Evolutionary conservation across 1,140 invertebrate species (phyloP), one percentile per base, ranked within the genome.

Genomic region (Mactra quadrangularis): DNA sequence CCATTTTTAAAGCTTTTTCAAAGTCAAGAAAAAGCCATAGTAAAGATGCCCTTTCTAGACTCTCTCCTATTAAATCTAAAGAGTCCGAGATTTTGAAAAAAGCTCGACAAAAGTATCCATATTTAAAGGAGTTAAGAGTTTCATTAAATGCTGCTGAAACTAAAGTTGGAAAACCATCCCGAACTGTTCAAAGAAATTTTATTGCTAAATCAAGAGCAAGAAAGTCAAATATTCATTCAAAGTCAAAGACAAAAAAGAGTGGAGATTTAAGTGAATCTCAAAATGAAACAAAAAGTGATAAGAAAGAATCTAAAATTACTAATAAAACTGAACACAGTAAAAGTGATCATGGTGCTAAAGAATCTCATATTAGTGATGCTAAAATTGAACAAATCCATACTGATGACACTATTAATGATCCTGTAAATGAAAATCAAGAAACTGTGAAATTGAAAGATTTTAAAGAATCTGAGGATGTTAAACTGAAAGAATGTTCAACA

Each of bases 111-210:
- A 60, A 66, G 25, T 82, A 82, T 66, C 79, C 68, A 55, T 55
- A 41, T 19, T 64, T 82, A 29, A 82, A 82, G 31, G 79, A 82
- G 50, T 52, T 82, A 15, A 62, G 79, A 45, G 70, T 82, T 15
- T 45, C 68, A 22, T 57, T 79, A 57, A 59, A 70, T 76, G 27
- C 45, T 15, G 47, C 29, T 15, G 70, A 72, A 11, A 41, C 55
- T 7, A 27, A 55, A 13, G 25, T 6, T 25, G 52, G 53, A 55
- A 72, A 72, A 57, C 70, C 70, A 19, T 72, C 70, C 33, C 50
- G 15, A 72, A 72, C 70, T 31, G 25, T 72, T 35, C 35, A 55
- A 29, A 72, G 27, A 29, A 55, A 72, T 55, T 72, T 72, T 35
- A 72, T 72, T 72, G 70, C 50, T 25, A 55, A 57, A 38, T 72